Evolutionary conservation across 2,888 invertebrate genomes (phyloP), one percentile per base, ranked within the genome.

Genomic region (Eumacrocentrus americanus): DNA sequence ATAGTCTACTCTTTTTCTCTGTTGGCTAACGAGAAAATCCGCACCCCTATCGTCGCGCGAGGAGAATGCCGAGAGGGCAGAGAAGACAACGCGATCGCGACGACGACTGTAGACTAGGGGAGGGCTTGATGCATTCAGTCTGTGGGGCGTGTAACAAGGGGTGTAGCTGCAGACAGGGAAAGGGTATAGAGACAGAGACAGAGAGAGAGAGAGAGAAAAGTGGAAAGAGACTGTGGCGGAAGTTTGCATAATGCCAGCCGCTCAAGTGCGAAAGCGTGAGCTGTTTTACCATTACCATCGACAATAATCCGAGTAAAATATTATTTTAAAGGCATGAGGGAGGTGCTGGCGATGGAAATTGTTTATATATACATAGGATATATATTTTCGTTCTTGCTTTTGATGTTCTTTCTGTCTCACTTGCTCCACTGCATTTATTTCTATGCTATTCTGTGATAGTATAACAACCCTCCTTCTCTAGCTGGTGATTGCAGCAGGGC

Each of bases 291-390:
- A 72, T 73, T 70, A 67, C 70, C 69, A 72, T 71, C 71, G 67
- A 68, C 70, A 72, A 73, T 74, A 76, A 77, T 76, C 74, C 70
- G 64, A 68, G 63, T 72, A 67, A 76, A 77, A 78, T 77, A 77
- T 77, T 77, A 74, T 77, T 76, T 74, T 67, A 69, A 72, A 74
- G 68, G 67, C n/a, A n/a, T n/a, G n/a, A n/a, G n/a, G n/a, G n/a
- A n/a, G n/a, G n/a, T n/a, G n/a, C n/a, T n/a, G n/a, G n/a, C n/a
- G n/a, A n/a, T n/a, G n/a, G n/a, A n/a, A n/a, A n/a, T n/a, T n/a
- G n/a, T n/a, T n/a, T n/a, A n/a, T n/a, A n/a, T 71, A 62, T 56
- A 44, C 22, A 18, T 25, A 12, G n/a, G n/a, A n/a, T n/a, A n/a
- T n/a, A n/a, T n/a, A n/a, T n/a, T n/a, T n/a, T n/a, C n/a, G n/a